These are phyloP conservation scores for Microcebus lehilahytsara DNA, from an alignment of 2,113 vertebrate genomes.

Conservation along the genomic window DNA sequence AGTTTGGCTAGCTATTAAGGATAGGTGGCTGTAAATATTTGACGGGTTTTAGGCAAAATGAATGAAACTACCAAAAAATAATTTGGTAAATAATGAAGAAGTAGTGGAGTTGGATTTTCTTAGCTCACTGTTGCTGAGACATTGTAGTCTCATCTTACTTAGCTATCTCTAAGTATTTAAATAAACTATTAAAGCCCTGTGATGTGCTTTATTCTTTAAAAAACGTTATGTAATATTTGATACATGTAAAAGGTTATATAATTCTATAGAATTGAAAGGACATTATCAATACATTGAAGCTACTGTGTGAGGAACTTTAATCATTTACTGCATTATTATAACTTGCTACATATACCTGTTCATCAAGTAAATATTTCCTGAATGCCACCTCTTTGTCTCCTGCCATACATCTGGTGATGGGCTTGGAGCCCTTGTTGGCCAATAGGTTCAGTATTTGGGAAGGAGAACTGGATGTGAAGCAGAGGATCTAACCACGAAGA, in stretches of 20 bases:
- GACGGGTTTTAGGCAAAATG: slow-evolving; percentile 17
- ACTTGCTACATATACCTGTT: not conserved
- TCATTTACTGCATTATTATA: not conserved
- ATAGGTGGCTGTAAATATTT: not conserved
- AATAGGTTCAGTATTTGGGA: not conserved
- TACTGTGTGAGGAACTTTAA: not conserved
- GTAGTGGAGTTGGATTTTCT: not conserved
- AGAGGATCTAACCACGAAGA: not conserved
- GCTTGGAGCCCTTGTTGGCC: not conserved
- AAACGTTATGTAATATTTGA: not conserved
- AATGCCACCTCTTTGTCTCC: not conserved
- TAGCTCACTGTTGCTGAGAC: not conserved
- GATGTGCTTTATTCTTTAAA: not conserved
- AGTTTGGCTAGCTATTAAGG: not conserved
- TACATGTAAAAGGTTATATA: not conserved
- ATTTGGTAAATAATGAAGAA: not conserved
- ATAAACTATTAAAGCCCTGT: not conserved
- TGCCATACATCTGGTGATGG: not conserved
- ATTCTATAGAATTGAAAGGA: not conserved
- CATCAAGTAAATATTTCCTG: not conserved
- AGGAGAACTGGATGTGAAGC: not conserved
- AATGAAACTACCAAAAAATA: not conserved
- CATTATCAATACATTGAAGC: not conserved
- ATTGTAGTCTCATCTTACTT: not conserved
- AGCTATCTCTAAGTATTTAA: not conserved